A percentile compares a stretch with the other conserved stretches of the same genome.
Conservation (phyloP, 2,888 invertebrate genomes). For the Caenorhabditis doughertyi region DNA sequence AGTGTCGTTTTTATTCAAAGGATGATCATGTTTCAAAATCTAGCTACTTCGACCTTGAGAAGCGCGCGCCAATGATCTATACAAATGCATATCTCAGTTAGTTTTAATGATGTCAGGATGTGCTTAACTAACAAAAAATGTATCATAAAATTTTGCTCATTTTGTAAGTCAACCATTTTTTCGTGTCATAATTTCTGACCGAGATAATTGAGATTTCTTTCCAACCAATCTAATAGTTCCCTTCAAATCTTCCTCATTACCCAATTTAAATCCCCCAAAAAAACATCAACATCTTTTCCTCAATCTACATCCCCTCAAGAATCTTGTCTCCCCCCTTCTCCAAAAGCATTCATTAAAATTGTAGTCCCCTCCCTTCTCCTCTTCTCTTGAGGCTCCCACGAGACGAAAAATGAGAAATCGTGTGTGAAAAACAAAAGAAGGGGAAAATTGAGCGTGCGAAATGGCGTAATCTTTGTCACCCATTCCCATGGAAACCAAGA, state of each 20-base stretch:
- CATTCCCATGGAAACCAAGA: conserved; percentile 27
- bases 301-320: no score
- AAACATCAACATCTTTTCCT: no score
- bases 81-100: background rate
- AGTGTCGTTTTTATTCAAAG: no score
- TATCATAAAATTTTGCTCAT: background rate
- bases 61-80: no score
- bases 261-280: no score
- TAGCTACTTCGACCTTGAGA: no score
- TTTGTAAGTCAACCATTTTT: background rate
- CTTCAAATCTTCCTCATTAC: no score
- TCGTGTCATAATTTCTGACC: background rate
- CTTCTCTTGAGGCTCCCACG: background rate
- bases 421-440: conserved; percentile 9
- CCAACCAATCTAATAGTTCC: no score
- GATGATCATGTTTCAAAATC: no score
- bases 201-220: no score
- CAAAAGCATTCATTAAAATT: conserved; percentile 27
- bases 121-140: background rate
- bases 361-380: background rate
- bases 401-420: conserved; percentile 30
- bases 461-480: background rate
- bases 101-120: background rate
- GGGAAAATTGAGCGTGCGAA: background rate
- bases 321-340: background rate